A percentile compares a stretch with the other conserved stretches of the same genome.
Conservation (phyloP, 1,140 invertebrate genomes). For the Tetraneura akinire region DNA sequence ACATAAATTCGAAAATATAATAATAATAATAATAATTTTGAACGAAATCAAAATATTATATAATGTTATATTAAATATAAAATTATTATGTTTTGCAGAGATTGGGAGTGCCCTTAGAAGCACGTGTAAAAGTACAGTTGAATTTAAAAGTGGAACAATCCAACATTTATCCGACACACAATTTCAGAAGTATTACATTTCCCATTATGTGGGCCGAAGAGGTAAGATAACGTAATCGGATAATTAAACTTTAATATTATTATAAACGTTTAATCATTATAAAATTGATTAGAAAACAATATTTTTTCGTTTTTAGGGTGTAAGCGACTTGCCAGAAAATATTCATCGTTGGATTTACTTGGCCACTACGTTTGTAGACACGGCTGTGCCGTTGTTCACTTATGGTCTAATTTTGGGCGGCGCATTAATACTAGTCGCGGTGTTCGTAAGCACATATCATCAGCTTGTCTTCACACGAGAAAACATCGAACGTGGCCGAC, state of each 20-base stretch:
- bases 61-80: no score
- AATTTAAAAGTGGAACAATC: slow-evolving; percentile 77
- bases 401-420: slow-evolving; percentile 74
- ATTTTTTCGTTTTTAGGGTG: slow-evolving; percentile 64
- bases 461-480: slow-evolving; percentile 72
- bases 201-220: slow-evolving; percentile 88
- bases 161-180: slow-evolving; percentile 70
- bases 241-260: background rate
- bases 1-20: no score
- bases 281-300: background rate
- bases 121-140: slow-evolving; percentile 76
- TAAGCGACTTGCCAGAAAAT: slow-evolving; percentile 74
- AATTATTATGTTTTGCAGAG: slow-evolving; percentile 65
- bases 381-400: slow-evolving; percentile 68
- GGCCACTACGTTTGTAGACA: slow-evolving; percentile 72
- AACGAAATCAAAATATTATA: no score
- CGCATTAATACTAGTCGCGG: slow-evolving; percentile 64
- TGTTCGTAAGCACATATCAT: slow-evolving; percentile 74
- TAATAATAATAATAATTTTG: no score
- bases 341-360: slow-evolving; percentile 69
- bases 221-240: slow-evolving; percentile 61
- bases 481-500: slow-evolving; percentile 72
- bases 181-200: slow-evolving; percentile 79
- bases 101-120: slow-evolving; percentile 81
- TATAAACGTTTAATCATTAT: background rate